Evolutionary conservation across 2,888 invertebrate species (phyloP).

Genomic region (Drosophila anomelani): DNA sequence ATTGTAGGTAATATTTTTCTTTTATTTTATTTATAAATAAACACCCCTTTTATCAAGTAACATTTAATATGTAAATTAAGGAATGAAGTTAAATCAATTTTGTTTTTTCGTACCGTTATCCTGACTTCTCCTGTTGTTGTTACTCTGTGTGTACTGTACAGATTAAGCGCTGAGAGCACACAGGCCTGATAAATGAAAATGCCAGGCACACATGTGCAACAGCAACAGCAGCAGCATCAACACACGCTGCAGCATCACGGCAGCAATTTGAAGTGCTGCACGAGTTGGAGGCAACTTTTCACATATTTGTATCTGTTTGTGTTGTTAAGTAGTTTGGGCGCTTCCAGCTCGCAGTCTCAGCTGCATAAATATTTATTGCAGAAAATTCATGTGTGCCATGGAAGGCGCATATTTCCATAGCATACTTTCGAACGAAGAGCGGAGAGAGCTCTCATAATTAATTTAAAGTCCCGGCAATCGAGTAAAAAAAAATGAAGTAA

Average conservation of each 20-base stretch:
- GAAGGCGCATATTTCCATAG: conserved; percentile 30
- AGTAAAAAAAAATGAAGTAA: background rate
- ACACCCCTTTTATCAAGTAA: too few relatives aligned
- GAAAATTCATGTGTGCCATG: conserved; percentile 53
- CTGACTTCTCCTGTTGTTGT: conserved; percentile 25
- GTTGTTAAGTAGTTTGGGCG: conserved; percentile 73
- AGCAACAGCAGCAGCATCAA: conserved; percentile 32
- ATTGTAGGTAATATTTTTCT: background rate
- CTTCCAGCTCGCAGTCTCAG: conserved; percentile 50
- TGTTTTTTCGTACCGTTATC: conserved; percentile 23
- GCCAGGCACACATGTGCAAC: conserved; percentile 55
- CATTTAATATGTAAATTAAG: background rate
- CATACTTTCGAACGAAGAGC: conserved; percentile 29
- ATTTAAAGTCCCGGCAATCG: conserved; percentile 38
- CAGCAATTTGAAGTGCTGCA: conserved; percentile 54
- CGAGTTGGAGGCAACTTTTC: conserved; percentile 64
- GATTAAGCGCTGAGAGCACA: conserved; percentile 57
- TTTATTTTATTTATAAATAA: background rate
- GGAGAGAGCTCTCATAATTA: conserved; percentile 36
- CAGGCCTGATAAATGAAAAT: conserved; percentile 73
- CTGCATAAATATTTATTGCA: conserved; percentile 78
- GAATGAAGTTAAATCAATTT: background rate
- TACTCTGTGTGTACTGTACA: conserved; percentile 56
- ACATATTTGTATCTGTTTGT: conserved; percentile 77
- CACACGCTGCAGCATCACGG: conserved; percentile 34